Base-by-base conservation (phyloP, 1,140 invertebrate genomes). In the Trachymyrmex septentrionalis region DNA sequence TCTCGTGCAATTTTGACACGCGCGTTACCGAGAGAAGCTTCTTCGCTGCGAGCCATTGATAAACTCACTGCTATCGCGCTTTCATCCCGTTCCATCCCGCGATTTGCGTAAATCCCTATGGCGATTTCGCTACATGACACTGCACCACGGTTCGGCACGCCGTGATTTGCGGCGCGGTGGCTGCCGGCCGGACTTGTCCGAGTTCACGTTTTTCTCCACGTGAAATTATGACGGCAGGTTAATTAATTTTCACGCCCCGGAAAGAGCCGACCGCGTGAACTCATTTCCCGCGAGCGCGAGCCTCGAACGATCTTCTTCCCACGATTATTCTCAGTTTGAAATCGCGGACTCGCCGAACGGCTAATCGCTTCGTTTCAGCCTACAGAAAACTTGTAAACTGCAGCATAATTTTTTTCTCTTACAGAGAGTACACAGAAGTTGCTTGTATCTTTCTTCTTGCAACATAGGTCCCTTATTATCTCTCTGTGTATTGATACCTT, bases 201-300 rank as follows among this genome's bases (percentile, higher is more conserved):
- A 77, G 38, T 14, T 24, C 24, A 44, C 38, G 38, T 55, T 14
- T 34, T 75, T n/a, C 24, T 63, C 14, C 38, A 12, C n/a, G 38
- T 61, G 14, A 84, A 48, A 84, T 84, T 50, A 63, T 21, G 69
- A 63, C 55, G 67, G 24, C 53, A 57, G 55, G 80, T 84, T 84
- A 84, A 84, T 84, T 84, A 73, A 84, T 84, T 84, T 84, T 75
- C 69, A 19, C 24, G 55, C 24, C 80, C 21, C 55, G 80, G 19
- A 50, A 73, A 73, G 38, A 75, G 12, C 27, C 63, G 78, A 72
- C 67, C 80, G 67, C 80, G 67, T 82, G 38, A 73, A 72, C 80
- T 73, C 38, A 24, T 82, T 61, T 82, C 55, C 48, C 53, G 48
- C 64, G 64, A 57, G 66, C 9, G 6, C 44, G 7, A 38, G 16